These are phyloP conservation scores for Lineus longissimus DNA, from an alignment of 1,140 invertebrate species.

Conservation along the genomic window DNA sequence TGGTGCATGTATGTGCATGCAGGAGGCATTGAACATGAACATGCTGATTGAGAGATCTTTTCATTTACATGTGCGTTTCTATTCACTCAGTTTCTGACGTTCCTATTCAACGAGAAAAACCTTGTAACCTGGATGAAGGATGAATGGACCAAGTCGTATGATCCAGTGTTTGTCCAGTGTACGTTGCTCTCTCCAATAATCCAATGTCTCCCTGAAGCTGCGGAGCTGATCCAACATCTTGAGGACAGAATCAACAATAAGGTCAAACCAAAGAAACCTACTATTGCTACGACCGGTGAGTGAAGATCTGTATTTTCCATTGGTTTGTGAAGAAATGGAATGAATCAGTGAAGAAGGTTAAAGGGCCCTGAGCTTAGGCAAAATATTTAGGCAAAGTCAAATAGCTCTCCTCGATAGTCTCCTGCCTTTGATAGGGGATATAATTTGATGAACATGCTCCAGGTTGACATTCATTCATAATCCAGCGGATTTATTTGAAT, in stretches of 20 bases:
- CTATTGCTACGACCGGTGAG: slow-evolving; percentile 31
- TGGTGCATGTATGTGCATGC: no score
- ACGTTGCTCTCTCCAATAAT: slow-evolving; percentile 41
- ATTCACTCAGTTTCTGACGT: slow-evolving; percentile 51
- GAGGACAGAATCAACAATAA: slow-evolving; percentile 42
- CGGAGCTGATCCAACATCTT: slow-evolving; percentile 34
- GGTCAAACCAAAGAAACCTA: slow-evolving; percentile 28
- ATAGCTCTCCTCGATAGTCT: no score
- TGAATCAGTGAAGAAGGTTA: neutral
- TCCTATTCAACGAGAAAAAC: slow-evolving; percentile 47
- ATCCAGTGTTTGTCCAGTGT: slow-evolving; percentile 44
- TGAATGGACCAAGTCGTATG: slow-evolving; percentile 47
- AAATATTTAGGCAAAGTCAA: no score
- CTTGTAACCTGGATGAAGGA: slow-evolving; percentile 51
- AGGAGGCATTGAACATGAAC: no score
- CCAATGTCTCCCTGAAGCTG: slow-evolving; percentile 45
- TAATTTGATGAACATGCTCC: no score
- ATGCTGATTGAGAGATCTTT: no score
- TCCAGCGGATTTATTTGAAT: no score
- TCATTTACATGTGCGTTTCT: no score
- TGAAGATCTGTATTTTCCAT: neutral
- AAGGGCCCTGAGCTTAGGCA: neutral
- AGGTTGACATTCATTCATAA: no score
- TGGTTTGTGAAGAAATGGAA: neutral
- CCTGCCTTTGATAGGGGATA: no score